Conservation (phyloP, 2,113 vertebrate species). For the Anhinga anhinga region DNA sequence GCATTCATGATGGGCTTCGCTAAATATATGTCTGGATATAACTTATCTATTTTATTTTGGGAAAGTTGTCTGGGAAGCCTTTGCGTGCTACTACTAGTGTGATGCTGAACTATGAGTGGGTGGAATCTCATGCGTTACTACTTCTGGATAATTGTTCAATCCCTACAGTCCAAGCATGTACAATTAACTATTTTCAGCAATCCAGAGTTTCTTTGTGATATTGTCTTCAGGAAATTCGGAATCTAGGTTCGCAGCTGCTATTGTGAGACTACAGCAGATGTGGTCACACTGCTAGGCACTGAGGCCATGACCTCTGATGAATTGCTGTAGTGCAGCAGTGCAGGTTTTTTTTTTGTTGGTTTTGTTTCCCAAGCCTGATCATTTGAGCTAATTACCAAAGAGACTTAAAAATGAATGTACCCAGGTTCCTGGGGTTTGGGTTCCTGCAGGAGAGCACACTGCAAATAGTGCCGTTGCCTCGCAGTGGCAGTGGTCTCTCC, state of each 20-base stretch:
- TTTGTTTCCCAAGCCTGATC: not conserved
- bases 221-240: not conserved
- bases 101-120: not conserved
- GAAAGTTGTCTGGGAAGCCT: not conserved
- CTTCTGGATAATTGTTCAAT: not conserved
- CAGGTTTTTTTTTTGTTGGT: not conserved
- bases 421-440: not conserved
- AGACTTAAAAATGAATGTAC: not conserved
- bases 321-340: not conserved
- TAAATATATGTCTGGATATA: not conserved
- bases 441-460: not conserved
- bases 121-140: not conserved
- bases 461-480: not conserved
- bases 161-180: rapidly evolving
- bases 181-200: not conserved
- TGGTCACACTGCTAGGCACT: rapidly evolving
- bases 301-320: not conserved
- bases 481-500: not conserved
- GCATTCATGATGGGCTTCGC: not conserved
- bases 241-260: not conserved
- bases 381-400: not conserved
- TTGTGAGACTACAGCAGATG: not conserved
- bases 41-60: not conserved
- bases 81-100: not conserved
- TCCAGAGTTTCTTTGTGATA: not conserved